Percentiles rank a stretch among this genome's conserved stretches.
Conservation (phyloP, 2,113 vertebrate genomes). For the Chaenogobius annularis region DNA sequence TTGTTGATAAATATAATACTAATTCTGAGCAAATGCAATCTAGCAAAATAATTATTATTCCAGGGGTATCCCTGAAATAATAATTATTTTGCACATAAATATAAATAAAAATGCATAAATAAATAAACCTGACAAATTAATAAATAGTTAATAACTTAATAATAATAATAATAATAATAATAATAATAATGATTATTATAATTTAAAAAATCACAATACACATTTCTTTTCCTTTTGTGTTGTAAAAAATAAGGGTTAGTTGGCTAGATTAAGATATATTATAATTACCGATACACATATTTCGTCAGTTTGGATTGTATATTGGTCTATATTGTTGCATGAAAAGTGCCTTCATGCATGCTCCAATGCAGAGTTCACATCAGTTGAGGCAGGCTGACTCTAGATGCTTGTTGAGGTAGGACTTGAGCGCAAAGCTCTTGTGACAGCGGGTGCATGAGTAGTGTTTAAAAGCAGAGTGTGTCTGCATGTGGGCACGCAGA, state of each 20-base stretch:
- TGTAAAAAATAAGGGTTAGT: background rate
- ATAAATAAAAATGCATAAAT: slow-evolving; percentile 1
- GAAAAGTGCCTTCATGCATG: background rate
- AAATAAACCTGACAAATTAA: background rate
- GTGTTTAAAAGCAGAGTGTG: slow-evolving; percentile 91
- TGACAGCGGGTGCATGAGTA: slow-evolving; percentile 87
- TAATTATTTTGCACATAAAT: background rate
- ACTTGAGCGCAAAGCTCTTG: slow-evolving; percentile 89
- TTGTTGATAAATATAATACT: background rate
- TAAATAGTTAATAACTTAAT: background rate
- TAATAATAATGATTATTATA: no score
- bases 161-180: no score
- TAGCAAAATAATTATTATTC: background rate
- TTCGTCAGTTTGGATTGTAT: background rate
- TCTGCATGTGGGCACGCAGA: slow-evolving; percentile 92
- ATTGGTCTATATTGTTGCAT: slow-evolving; percentile 13
- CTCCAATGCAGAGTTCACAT: slow-evolving; percentile 71
- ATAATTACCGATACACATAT: background rate
- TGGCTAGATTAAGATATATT: background rate
- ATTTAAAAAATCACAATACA: background rate
- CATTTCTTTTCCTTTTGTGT: background rate
- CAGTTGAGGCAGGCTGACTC: slow-evolving; percentile 87
- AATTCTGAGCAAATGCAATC: background rate
- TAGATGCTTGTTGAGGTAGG: slow-evolving; percentile 92
- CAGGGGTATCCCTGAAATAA: background rate